Evolutionary conservation across 2,888 invertebrate species (phyloP).

Genomic region (Lymantria monacha): DNA sequence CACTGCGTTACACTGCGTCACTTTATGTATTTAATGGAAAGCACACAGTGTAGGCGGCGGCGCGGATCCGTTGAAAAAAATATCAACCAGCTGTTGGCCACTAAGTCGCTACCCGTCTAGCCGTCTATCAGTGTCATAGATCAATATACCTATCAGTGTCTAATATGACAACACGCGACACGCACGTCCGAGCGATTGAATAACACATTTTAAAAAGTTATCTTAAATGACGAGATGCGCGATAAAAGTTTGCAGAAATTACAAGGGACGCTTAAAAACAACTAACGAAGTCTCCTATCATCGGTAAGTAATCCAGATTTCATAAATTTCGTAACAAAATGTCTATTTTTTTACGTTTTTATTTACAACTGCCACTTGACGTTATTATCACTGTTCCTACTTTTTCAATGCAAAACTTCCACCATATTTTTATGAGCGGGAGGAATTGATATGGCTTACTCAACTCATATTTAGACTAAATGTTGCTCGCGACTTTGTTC

Average conservation of each 20-base stretch:
- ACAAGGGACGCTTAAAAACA: constrained; percentile 12
- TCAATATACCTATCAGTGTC: too few species aligned
- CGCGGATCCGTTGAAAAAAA: constrained; percentile 5
- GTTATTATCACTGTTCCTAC: neutral
- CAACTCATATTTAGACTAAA: neutral
- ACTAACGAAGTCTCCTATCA: constrained; percentile 9
- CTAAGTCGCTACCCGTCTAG: constrained; percentile 5
- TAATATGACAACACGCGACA: neutral
- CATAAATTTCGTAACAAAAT: neutral
- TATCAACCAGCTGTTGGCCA: constrained; percentile 9
- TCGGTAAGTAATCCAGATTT: constrained; percentile 6
- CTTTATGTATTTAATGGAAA: too few species aligned
- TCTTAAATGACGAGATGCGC: constrained; percentile 10
- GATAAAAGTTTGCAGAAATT: constrained; percentile 12
- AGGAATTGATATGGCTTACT: neutral
- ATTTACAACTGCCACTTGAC: neutral
- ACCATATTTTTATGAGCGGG: neutral
- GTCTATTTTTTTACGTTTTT: neutral
- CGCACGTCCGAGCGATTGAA: constrained; percentile 3
- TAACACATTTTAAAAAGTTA: neutral
- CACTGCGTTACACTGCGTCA: too few species aligned
- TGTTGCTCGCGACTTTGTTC: neutral
- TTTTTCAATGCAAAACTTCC: neutral
- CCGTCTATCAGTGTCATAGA: too few species aligned
- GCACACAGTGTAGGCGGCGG: too few species aligned